Conservation (phyloP, 2,113 vertebrate genomes). For the Takifugu bimaculatus region DNA sequence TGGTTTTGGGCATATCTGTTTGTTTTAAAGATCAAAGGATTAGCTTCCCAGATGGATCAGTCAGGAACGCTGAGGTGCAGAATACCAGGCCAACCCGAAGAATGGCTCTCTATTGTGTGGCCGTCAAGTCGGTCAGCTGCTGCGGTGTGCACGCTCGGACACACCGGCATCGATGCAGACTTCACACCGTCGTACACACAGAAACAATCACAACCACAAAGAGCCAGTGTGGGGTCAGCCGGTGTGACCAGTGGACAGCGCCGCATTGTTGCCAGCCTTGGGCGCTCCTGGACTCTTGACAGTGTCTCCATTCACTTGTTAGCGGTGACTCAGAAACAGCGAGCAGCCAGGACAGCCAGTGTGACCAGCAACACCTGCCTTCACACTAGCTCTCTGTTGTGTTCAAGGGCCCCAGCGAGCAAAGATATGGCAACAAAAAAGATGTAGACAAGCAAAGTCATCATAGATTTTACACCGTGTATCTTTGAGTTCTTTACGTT, state of each 20-base stretch:
- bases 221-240: constrained; percentile 60
- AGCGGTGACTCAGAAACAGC: constrained; percentile 63
- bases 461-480: no score
- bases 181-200: constrained; percentile 39
- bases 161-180: constrained; percentile 40
- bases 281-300: constrained; percentile 52
- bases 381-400: constrained; percentile 50
- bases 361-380: constrained; percentile 59
- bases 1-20: constrained; percentile 34
- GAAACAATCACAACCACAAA: constrained; percentile 53
- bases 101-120: constrained; percentile 54
- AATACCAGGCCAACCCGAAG: constrained; percentile 34
- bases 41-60: constrained; percentile 49
- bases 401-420: constrained; percentile 6
- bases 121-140: constrained; percentile 41
- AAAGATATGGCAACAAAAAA: neutral
- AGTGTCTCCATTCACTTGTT: constrained; percentile 58
- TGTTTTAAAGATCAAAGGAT: constrained; percentile 54
- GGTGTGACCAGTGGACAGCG: constrained; percentile 55
- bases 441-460: neutral
- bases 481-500: no score
- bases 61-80: constrained; percentile 29
- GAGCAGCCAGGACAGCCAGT: constrained; percentile 35
- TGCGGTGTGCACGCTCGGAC: constrained; percentile 36
- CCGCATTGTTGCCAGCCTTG: constrained; percentile 62